A percentile compares a stretch with the other conserved stretches of the same genome.
Evolutionary conservation across 1,140 invertebrate genomes (phyloP).

Genomic region (Cotesia typhae): DNA sequence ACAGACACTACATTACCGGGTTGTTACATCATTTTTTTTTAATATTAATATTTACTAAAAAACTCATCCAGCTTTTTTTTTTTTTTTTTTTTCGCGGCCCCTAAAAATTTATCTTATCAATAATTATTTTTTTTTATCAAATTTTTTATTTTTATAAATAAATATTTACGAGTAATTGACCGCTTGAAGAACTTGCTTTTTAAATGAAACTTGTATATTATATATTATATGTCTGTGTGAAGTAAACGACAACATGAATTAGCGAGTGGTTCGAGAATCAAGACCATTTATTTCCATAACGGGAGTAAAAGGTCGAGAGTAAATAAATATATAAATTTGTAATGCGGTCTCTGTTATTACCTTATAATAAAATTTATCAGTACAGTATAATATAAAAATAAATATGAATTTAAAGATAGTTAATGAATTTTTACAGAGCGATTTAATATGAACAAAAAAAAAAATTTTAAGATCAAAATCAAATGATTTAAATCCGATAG

Average conservation of each 20-base stretch:
- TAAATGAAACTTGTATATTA: neutral
- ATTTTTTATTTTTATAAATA: conserved; percentile 12
- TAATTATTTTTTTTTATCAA: neutral
- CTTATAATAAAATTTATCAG: conserved; percentile 15
- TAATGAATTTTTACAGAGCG: too few relatives aligned
- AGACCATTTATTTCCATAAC: conserved; percentile 37
- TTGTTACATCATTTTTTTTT: neutral
- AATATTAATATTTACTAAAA: neutral
- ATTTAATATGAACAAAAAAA: too few relatives aligned
- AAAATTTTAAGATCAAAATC: too few relatives aligned
- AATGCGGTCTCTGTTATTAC: conserved; percentile 16
- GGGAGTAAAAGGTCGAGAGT: conserved; percentile 34
- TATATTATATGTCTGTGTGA: too few relatives aligned
- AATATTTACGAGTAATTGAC: conserved; percentile 22
- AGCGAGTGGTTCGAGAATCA: conserved; percentile 15
- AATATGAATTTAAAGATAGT: neutral
- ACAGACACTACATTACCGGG: conserved; percentile 11
- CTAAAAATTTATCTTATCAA: too few relatives aligned
- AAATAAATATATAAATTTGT: conserved; percentile 38
- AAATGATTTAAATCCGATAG: neutral
- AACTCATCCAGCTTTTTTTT: too few relatives aligned
- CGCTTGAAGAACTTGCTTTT: conserved; percentile 4
- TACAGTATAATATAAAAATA: neutral
- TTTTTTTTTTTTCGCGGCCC: too few relatives aligned
- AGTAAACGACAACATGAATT: conserved; percentile 12